Base-by-base conservation (phyloP, 2,888 invertebrate genomes). In the Eristalis intricaria region DNA sequence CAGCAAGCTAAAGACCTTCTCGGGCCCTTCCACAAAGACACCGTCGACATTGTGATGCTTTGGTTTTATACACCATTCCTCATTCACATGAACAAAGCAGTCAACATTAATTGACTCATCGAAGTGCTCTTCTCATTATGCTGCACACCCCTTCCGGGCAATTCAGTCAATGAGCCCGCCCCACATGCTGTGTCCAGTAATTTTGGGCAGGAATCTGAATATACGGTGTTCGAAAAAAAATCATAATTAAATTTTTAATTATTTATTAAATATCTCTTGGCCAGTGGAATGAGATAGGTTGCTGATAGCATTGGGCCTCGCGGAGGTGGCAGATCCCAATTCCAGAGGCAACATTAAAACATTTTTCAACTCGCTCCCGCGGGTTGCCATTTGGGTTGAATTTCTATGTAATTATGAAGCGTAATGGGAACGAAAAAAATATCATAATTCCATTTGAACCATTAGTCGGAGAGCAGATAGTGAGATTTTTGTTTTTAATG, bases 21-120 rank as follows among this genome's bases (percentile, higher is more conserved):
- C 1, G 8, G 58, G 4, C n/a, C n/a, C 10, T 22, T 56, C 22
- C 8, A 38, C 4, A 1, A 11, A 15, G 58, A 15, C 58, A 58
- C 4, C 22, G 32, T 2, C 50, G 32, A 82, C 60, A 50, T 40
- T 50, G 40, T 58, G 5, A 26, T 4, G 10, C 8, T 10, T 8
- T 7, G 32, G 23, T 76, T 64, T 58, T 2, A 40, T 63, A 38
- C 56, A 63, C 22, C 23, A 19, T 19, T 19, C 38, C 23, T 22
- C 61, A 38, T 23, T 35, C 40, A 11, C 29, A 56, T 22, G 61
- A 66, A 73, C 50, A 83, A 83, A 69, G 65, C 13, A 63, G 50
- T 70, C 43, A 38, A 71, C 75, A 75, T 80, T 75, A 80, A 84
- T 84, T 84, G 80, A 76, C 71, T 80, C 56, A 22, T 32, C 40